A percentile compares a stretch with the other conserved stretches of the same genome.
phyloP scores from a whole-genome alignment of 2,888 invertebrate genomes.

The Drosophila limbata region DNA sequence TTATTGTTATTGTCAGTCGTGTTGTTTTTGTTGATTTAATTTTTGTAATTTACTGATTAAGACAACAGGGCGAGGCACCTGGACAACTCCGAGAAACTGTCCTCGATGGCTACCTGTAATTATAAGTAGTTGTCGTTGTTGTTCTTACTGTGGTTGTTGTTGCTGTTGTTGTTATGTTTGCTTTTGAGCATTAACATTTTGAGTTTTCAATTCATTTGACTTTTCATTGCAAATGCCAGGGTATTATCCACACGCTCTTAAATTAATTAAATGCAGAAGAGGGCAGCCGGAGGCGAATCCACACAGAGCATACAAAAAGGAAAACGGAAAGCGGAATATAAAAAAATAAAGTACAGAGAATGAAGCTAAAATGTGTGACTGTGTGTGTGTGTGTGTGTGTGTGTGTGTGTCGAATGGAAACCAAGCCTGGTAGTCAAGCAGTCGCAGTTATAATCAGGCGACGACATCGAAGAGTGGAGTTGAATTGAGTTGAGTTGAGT shows the following conservation, averaged over 20 bases:
- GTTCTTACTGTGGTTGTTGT: conserved; percentile 29
- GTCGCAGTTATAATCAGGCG: conserved; percentile 52
- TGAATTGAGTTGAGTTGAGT: too few relatives aligned
- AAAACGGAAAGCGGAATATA: conserved; percentile 8
- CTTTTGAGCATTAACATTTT: conserved; percentile 69
- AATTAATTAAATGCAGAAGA: conserved; percentile 81
- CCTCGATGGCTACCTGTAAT: conserved; percentile 49
- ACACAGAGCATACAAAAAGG: conserved; percentile 11
- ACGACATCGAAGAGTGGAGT: conserved; percentile 10
- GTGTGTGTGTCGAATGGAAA: conserved; percentile 32
- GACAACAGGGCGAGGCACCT: conserved; percentile 58
- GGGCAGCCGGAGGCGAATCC: conserved; percentile 38
- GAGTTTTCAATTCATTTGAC: conserved; percentile 80
- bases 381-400: conserved; percentile 18
- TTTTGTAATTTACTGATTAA: conserved; percentile 70
- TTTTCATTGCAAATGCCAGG: conserved; percentile 74
- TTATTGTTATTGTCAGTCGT: conserved; percentile 39
- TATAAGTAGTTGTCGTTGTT: conserved; percentile 38
- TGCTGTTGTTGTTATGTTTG: conserved; percentile 45
- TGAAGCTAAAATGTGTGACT: neutral
- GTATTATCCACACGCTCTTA: conserved; percentile 84
- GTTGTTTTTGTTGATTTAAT: conserved; percentile 49
- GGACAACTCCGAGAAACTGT: conserved; percentile 29
- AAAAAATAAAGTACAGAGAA: conserved; percentile 23
- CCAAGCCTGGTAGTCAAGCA: conserved; percentile 56